Conservation (phyloP, 2,888 invertebrate species). For the Lepidonotus clava region DNA sequence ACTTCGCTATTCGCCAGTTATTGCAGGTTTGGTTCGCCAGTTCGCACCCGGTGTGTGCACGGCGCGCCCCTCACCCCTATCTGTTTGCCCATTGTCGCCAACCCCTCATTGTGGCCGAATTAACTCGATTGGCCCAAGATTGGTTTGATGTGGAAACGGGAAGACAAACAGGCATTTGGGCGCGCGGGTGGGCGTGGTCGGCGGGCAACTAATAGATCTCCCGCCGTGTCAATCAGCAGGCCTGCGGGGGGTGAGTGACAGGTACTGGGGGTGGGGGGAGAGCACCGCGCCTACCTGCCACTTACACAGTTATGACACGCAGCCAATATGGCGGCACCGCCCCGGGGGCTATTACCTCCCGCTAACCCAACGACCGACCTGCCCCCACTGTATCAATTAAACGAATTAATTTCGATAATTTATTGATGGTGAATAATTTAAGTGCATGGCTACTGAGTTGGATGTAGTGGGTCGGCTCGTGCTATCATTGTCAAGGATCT, state of each 20-base stretch:
- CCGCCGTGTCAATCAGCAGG: conserved; percentile 34
- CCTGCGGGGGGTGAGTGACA: conserved; percentile 28
- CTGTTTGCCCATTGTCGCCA: too few relatives aligned
- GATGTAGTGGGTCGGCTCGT: neutral
- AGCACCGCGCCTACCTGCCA: neutral
- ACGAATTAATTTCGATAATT: conserved; percentile 55
- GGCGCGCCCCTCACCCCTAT: neutral
- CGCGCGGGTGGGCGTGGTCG: neutral
- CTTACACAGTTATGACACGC: conserved; percentile 44
- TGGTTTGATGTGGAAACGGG: conserved; percentile 49
- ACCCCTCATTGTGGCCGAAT: conserved; percentile 27
- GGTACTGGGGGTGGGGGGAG: neutral
- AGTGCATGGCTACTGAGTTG: neutral
- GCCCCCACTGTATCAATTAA: conserved; percentile 35
- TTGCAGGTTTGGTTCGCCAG: too few relatives aligned
- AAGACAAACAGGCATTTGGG: conserved; percentile 3
- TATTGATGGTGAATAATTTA: conserved; percentile 32
- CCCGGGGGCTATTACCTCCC: neutral
- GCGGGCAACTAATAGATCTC: conserved; percentile 36
- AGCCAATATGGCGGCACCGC: conserved; percentile 28
- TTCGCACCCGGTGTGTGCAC: neutral
- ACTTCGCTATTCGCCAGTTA: neutral
- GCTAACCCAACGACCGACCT: neutral
- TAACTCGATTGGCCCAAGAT: conserved; percentile 46
- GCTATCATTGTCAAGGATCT: neutral